Conservation (phyloP, 2,113 vertebrate genomes). For the Tragelaphus buxtoni region DNA sequence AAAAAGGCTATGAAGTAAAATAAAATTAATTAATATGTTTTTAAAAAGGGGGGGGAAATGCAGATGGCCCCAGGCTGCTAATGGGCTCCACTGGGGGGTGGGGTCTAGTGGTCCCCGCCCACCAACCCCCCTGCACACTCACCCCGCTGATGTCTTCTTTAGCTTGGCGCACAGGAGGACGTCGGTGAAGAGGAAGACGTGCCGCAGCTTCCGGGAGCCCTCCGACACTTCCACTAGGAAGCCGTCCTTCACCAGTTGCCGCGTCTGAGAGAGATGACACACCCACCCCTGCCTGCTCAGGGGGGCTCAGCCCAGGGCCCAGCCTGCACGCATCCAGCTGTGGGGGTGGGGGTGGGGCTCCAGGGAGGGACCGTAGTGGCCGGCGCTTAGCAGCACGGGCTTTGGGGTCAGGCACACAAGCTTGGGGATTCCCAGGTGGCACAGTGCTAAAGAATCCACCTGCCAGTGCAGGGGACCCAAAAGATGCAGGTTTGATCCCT, state of each 20-base stretch:
- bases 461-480: neutral
- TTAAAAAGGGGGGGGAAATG: neutral
- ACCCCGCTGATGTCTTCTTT: slow-evolving; percentile 95
- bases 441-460: neutral
- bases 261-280: slow-evolving; percentile 81
- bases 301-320: fast-evolving
- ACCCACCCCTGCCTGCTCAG: slow-evolving; percentile 40
- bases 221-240: slow-evolving; percentile 98
- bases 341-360: too few relatives aligned
- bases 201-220: slow-evolving; percentile 95
- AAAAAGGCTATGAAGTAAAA: neutral
- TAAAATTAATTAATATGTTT: slow-evolving; percentile 10
- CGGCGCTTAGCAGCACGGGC: neutral
- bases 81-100: neutral
- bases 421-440: neutral
- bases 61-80: neutral
- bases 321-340: neutral
- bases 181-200: slow-evolving; percentile 98
- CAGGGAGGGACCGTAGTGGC: fast-evolving
- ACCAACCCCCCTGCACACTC: slow-evolving; percentile 42
- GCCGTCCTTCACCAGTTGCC: slow-evolving; percentile 97
- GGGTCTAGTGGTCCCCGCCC: neutral
- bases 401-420: neutral
- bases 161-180: slow-evolving; percentile 98
- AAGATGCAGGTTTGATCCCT: neutral